Percentiles rank a stretch among this genome's conserved stretches.
These are phyloP conservation scores for Leptopilina boulardi DNA, from an alignment of 1,140 invertebrate species.

Conservation along the genomic window DNA sequence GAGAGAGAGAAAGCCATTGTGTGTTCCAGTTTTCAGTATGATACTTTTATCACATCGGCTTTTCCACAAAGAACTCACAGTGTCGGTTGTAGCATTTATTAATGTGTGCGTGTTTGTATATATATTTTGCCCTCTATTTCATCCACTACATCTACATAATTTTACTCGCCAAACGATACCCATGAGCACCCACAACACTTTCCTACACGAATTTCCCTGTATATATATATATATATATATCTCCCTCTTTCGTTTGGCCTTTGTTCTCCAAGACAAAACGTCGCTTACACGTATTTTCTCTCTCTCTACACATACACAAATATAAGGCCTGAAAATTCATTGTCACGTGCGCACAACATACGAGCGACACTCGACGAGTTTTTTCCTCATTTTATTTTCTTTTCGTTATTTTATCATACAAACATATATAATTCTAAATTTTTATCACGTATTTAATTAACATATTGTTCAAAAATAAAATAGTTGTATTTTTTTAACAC, in stretches of 20 bases:
- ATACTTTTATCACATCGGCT: constrained; percentile 53
- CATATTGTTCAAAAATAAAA: no score
- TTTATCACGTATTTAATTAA: not conserved
- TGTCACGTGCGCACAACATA: not conserved
- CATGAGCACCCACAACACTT: not conserved
- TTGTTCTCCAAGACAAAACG: constrained; percentile 22
- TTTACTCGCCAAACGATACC: not conserved
- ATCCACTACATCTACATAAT: not conserved
- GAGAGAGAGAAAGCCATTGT: not conserved
- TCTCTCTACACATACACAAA: not conserved
- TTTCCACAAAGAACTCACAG: constrained; percentile 42
- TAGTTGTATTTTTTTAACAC: no score
- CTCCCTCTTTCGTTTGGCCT: constrained; percentile 35
- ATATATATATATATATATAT: no score
- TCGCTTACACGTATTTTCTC: not conserved
- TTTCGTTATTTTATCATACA: not conserved
- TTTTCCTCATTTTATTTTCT: not conserved
- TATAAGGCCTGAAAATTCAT: constrained; percentile 2
- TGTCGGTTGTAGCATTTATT: constrained; percentile 1
- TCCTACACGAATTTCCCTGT: not conserved
- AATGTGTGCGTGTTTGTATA: no score
- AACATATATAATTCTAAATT: not conserved
- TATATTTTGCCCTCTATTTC: no score
- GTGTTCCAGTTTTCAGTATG: constrained; percentile 45
- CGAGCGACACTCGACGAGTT: not conserved